Percentiles rank a stretch among this genome's conserved stretches.
These are phyloP conservation scores for Aspidiotus rigidus DNA, from an alignment of 2,888 invertebrate species.

Conservation along the genomic window DNA sequence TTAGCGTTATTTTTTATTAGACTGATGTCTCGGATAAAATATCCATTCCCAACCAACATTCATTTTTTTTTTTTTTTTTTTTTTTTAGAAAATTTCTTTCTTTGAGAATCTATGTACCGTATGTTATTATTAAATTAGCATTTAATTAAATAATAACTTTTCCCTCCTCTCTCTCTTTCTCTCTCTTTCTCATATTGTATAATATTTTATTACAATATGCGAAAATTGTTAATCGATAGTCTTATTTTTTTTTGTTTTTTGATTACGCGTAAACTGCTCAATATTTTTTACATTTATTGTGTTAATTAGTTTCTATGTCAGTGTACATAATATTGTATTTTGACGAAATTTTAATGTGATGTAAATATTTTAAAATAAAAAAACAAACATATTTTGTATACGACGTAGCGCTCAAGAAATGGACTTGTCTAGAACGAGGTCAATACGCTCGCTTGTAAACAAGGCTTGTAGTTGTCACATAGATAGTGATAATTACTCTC, in stretches of 20 bases:
- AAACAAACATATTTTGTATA: neutral
- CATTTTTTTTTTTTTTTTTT: too few species aligned
- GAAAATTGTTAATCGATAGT: neutral
- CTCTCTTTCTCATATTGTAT: neutral
- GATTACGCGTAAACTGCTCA: constrained; percentile 27
- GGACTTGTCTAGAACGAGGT: too few species aligned
- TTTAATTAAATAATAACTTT: constrained; percentile 8
- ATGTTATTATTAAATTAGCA: neutral
- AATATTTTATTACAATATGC: too few species aligned
- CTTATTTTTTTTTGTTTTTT: neutral
- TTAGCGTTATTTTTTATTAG: too few species aligned
- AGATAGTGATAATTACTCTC: too few species aligned
- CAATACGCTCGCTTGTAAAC: too few species aligned
- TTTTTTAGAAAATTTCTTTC: too few species aligned
- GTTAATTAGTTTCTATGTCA: constrained; percentile 11
- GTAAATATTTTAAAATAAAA: constrained; percentile 15
- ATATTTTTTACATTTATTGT: constrained; percentile 20
- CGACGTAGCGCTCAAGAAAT: neutral
- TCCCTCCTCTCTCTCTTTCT: too few species aligned
- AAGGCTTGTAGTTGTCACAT: too few species aligned
- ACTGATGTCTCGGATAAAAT: too few species aligned
- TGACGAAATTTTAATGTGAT: constrained; percentile 20
- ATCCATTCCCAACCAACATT: too few species aligned
- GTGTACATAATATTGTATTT: neutral
- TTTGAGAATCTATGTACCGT: too few species aligned